Evolutionary conservation across 1,140 invertebrate genomes (phyloP).

Genomic region (Cherax quadricarinatus): DNA sequence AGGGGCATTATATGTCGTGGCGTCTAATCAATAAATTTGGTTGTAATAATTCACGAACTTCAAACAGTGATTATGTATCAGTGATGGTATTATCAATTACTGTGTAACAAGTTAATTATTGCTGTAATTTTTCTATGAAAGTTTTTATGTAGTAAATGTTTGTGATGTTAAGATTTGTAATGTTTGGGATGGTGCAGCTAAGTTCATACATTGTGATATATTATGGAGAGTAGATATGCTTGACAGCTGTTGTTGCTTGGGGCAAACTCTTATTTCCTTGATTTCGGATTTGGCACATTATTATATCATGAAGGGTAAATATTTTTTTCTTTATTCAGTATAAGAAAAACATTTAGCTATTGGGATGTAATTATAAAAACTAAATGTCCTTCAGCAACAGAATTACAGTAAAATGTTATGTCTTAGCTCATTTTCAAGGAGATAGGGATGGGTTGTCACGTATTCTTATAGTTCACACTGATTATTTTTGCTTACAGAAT

Average conservation of each 20-base stretch:
- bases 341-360: background rate
- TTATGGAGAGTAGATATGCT: background rate
- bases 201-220: background rate
- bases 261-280: background rate
- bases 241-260: background rate
- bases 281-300: background rate
- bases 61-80: background rate
- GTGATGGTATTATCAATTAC: background rate
- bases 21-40: background rate
- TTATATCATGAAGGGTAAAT: background rate
- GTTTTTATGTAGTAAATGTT: background rate
- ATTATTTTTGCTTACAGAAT: background rate
- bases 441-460: background rate
- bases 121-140: constrained; percentile 8
- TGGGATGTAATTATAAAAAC: background rate
- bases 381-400: background rate
- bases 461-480: background rate
- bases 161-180: background rate
- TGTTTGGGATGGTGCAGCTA: background rate
- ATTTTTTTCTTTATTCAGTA: background rate
- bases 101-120: background rate
- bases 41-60: background rate
- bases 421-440: background rate
- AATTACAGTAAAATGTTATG: background rate
- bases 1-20: background rate